phyloP scores from a whole-genome alignment of 2,797 vertebrate species.

The Scyliorhinus canicula region DNA sequence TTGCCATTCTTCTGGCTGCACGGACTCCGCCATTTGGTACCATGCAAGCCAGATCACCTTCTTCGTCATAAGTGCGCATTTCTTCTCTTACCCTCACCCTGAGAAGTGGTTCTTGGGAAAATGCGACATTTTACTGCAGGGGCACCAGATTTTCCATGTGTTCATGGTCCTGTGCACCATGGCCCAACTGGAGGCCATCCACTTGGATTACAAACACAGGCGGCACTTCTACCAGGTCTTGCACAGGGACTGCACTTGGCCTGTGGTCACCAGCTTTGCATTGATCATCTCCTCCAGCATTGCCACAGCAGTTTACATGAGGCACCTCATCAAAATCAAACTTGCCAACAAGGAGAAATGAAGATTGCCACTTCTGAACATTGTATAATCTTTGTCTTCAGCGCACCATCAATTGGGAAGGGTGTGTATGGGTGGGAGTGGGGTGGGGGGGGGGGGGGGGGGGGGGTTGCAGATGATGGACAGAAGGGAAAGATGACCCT shows the following conservation, averaged over 20 bases:
- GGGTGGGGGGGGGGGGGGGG: background rate
- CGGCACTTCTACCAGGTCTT: slow-evolving; percentile 71
- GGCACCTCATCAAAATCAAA: slow-evolving; percentile 63
- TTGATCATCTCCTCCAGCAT: slow-evolving; percentile 75
- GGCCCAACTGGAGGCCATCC: slow-evolving; percentile 82
- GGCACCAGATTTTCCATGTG: slow-evolving; percentile 90
- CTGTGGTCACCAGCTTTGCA: slow-evolving; percentile 78
- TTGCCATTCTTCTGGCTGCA: slow-evolving; percentile 59
- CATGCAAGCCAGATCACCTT: slow-evolving; percentile 84
- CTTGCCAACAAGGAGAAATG: slow-evolving; percentile 64
- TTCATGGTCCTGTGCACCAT: slow-evolving; percentile 83
- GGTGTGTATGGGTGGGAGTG: background rate
- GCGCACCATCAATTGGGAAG: too few relatives aligned
- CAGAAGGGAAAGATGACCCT: background rate
- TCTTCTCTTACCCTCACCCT: slow-evolving; percentile 84
- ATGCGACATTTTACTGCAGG: slow-evolving; percentile 86
- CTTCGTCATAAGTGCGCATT: slow-evolving; percentile 81
- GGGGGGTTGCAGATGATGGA: background rate
- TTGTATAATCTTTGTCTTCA: background rate
- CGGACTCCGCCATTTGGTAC: slow-evolving; percentile 71
- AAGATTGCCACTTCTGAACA: background rate
- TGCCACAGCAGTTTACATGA: slow-evolving; percentile 74
- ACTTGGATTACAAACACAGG: slow-evolving; percentile 75
- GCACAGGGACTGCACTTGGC: slow-evolving; percentile 69
- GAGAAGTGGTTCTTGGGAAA: slow-evolving; percentile 82